Conservation (phyloP, 2,797 vertebrate genomes). For the Oreochromis grahami region DNA sequence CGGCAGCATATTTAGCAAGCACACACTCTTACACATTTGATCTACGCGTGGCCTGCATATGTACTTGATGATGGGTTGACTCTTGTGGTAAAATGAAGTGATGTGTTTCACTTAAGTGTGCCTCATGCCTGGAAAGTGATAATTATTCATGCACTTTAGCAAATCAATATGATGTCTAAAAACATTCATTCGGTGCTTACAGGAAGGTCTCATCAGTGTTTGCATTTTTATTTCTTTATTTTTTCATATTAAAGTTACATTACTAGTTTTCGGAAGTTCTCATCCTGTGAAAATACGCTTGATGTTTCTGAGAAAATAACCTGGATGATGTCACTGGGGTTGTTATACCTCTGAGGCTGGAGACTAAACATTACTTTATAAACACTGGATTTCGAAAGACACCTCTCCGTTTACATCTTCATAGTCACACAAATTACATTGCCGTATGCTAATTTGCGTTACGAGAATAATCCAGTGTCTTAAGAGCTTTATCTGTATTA, state of each 20-base stretch:
- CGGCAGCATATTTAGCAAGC: background rate
- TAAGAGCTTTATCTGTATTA: background rate
- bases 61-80: background rate
- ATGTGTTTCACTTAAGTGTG: background rate
- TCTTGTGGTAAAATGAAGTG: background rate
- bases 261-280: background rate
- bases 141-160: background rate
- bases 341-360: background rate
- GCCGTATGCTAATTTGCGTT: background rate
- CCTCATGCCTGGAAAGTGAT: background rate
- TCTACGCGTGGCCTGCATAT: background rate
- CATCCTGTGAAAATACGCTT: background rate
- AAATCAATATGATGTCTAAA: background rate
- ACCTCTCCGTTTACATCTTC: background rate
- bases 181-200: background rate
- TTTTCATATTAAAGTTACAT: background rate
- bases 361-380: background rate
- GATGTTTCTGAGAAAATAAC: background rate
- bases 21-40: background rate
- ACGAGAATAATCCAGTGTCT: background rate
- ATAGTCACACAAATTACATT: rapidly evolving
- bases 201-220: background rate
- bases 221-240: background rate
- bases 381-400: background rate
- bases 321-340: background rate